Conservation (phyloP, 1,140 invertebrate genomes). For the Leptopilina boulardi region DNA sequence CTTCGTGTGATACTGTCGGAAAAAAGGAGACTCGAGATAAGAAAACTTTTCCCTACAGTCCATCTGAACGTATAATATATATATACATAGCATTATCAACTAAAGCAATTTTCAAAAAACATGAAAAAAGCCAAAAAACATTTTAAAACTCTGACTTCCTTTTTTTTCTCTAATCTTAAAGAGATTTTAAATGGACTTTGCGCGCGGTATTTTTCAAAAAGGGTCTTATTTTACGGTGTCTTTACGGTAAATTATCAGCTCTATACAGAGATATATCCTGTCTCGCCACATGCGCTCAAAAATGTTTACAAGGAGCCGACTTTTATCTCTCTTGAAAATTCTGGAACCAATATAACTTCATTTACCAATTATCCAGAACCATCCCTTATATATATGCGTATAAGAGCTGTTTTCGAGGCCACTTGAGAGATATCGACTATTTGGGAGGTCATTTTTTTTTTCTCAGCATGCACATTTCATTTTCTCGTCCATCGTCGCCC, state of each 20-base stretch:
- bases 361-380: conserved; percentile 31
- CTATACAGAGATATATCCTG: conserved; percentile 7
- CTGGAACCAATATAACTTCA: conserved; percentile 19
- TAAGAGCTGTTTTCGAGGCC: not conserved
- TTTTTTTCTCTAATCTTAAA: conserved; percentile 2
- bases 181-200: conserved; percentile 22
- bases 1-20: too few species aligned
- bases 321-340: not conserved
- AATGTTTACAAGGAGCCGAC: not conserved
- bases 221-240: conserved; percentile 7
- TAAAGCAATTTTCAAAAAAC: not conserved
- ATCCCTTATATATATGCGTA: too few species aligned
- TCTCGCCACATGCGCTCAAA: conserved; percentile 16
- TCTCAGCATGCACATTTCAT: conserved; percentile 19
- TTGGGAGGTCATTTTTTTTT: conserved; percentile 5
- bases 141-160: not conserved
- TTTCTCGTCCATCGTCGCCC: conserved; percentile 12
- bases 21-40: not conserved
- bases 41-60: not conserved
- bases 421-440: conserved; percentile 28
- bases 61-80: too few species aligned
- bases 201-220: not conserved
- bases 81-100: not conserved
- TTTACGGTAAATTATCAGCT: conserved; percentile 15
- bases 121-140: not conserved